Evolutionary conservation across 2,797 vertebrate species (phyloP).

Genomic region (Gobionotothen gibberifrons): DNA sequence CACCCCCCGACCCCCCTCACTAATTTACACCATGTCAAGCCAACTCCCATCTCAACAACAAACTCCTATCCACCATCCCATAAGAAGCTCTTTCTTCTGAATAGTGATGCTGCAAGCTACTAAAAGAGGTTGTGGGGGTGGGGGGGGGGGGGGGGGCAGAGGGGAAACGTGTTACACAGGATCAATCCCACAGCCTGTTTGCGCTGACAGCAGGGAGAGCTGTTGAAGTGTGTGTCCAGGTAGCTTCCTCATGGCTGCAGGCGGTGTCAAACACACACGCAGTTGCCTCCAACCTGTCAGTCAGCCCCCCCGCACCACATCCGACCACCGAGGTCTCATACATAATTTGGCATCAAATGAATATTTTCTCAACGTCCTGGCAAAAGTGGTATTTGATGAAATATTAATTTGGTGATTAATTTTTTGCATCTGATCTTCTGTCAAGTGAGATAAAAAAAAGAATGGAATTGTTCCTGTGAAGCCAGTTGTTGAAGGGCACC

Average conservation of each 20-base stretch:
- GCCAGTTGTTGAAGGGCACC: conserved; percentile 73
- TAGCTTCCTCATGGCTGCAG: conserved; percentile 73
- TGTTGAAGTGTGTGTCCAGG: conserved; percentile 68
- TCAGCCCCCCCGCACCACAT: conserved; percentile 58
- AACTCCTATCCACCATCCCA: conserved; percentile 57
- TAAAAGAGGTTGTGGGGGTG: conserved; percentile 55
- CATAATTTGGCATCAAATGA: conserved; percentile 80
- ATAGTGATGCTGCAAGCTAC: conserved; percentile 71
- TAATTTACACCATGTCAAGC: conserved; percentile 83
- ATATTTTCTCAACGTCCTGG: conserved; percentile 71
- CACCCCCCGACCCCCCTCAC: conserved; percentile 10
- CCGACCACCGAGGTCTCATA: conserved; percentile 74
- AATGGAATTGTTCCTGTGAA: conserved; percentile 61
- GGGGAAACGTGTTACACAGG: conserved; percentile 53
- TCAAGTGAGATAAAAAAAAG: conserved; percentile 67
- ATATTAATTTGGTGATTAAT: conserved; percentile 80
- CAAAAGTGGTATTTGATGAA: conserved; percentile 80
- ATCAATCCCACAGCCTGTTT: conserved; percentile 69
- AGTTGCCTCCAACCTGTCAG: conserved; percentile 72
- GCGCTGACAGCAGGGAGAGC: conserved; percentile 74
- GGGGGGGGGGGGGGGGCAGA: conserved; percentile 41
- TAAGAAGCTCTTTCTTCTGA: conserved; percentile 66
- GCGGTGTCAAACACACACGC: conserved; percentile 73
- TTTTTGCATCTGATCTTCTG: conserved; percentile 79
- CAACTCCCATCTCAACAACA: conserved; percentile 75